Conservation (phyloP, 2,797 vertebrate species). For the Poeciliopsis paucimaculata region DNA sequence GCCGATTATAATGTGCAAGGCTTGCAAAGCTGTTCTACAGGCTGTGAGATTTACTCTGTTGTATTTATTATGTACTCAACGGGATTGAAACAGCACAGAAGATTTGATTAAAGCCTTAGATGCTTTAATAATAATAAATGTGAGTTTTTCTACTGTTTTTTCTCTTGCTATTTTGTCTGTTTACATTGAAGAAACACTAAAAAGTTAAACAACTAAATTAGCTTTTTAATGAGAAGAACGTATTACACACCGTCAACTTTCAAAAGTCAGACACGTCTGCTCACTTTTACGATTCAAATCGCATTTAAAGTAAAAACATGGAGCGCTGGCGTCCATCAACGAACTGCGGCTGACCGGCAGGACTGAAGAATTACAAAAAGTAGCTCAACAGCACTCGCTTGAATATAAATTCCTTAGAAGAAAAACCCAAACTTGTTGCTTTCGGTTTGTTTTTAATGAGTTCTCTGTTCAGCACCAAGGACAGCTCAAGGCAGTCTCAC, state of each 20-base stretch:
- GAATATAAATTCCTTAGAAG: not conserved
- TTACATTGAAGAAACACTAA: not conserved
- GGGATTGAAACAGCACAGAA: not conserved
- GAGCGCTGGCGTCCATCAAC: not conserved
- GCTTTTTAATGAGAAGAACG: not conserved
- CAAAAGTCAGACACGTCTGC: not conserved
- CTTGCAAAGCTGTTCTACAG: not conserved
- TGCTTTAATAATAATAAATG: not conserved
- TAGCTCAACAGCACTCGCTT: not conserved
- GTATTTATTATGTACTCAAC: not conserved
- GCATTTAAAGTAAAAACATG: not conserved
- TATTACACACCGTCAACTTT: not conserved
- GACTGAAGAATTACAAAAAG: not conserved
- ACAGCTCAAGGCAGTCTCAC: slow-evolving; percentile 42
- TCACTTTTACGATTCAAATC: not conserved
- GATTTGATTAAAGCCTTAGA: not conserved
- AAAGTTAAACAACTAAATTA: not conserved
- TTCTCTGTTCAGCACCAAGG: slow-evolving; percentile 56
- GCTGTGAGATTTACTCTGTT: not conserved
- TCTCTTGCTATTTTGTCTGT: not conserved
- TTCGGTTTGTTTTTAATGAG: slow-evolving; percentile 49
- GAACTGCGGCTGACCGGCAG: not conserved
- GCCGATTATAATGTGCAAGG: not conserved
- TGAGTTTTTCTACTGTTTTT: not conserved
- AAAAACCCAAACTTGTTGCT: slow-evolving; percentile 7